A percentile compares a stretch with the other conserved stretches of the same genome.
Conservation (phyloP, 2,113 vertebrate genomes). For the Xiphophorus couchianus region DNA sequence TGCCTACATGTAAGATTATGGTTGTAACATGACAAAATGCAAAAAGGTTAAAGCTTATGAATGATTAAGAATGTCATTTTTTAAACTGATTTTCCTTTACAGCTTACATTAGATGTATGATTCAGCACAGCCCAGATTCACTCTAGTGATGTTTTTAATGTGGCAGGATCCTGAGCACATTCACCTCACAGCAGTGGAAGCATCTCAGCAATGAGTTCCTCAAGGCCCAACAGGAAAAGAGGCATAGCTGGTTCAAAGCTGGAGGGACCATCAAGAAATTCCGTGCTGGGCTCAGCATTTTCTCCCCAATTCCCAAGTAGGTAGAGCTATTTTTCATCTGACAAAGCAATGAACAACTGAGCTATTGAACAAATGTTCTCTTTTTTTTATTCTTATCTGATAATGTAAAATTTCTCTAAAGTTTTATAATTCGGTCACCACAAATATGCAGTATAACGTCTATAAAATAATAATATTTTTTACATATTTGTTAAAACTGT, state of each 20-base stretch:
- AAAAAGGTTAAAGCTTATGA: background rate
- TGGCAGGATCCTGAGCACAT: slow-evolving; percentile 93
- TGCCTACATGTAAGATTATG: background rate
- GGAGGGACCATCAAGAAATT: slow-evolving; percentile 98
- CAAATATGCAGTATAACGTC: background rate
- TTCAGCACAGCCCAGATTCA: slow-evolving; percentile 7
- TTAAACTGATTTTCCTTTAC: background rate
- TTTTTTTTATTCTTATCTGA: no score
- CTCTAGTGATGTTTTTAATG: slow-evolving; percentile 5
- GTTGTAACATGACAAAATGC: background rate
- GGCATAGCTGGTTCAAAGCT: slow-evolving; percentile 98
- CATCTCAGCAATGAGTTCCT: slow-evolving; percentile 99
- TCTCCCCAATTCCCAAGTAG: slow-evolving; percentile 98
- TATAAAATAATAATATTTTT: background rate
- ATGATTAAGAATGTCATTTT: background rate
- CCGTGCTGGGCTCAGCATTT: slow-evolving; percentile 97
- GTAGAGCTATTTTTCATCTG: background rate
- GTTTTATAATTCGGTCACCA: no score
- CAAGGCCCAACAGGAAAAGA: slow-evolving; percentile 97
- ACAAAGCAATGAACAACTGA: no score
- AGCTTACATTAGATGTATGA: background rate
- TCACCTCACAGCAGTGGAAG: slow-evolving; percentile 99
- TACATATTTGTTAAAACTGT: no score
- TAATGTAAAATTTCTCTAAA: no score
- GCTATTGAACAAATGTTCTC: no score